These are phyloP conservation scores for Drosophila lini DNA, from an alignment of 1,140 invertebrate species.

Conservation along the genomic window DNA sequence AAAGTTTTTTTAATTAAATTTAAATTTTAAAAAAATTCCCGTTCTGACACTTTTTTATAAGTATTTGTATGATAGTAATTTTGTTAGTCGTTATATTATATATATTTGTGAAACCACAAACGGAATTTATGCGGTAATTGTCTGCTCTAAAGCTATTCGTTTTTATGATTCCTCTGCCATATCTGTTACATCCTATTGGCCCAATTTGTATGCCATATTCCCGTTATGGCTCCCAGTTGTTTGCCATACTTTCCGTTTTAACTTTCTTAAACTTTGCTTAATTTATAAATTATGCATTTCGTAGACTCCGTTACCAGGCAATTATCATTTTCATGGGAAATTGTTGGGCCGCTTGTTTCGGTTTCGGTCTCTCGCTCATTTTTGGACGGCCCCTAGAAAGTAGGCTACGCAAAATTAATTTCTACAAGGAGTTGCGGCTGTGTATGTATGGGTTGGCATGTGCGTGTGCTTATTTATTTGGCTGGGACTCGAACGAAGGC, in stretches of 20 bases:
- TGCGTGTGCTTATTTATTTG: constrained; percentile 65
- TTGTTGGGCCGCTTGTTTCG: constrained; percentile 24
- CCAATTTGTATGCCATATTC: constrained; percentile 20
- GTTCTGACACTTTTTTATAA: too few relatives aligned
- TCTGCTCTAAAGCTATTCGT: neutral
- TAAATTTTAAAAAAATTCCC: too few relatives aligned
- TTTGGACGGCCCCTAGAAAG: constrained; percentile 43
- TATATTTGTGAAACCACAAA: neutral
- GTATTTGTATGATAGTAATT: too few relatives aligned
- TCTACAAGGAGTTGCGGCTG: constrained; percentile 7
- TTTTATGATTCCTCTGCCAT: constrained; percentile 3
- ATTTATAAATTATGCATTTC: constrained; percentile 82
- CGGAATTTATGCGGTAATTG: constrained; percentile 1
- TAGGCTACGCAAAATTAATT: constrained; percentile 69
- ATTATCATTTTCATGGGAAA: constrained; percentile 75
- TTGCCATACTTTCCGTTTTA: constrained; percentile 28
- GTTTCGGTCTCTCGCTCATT: constrained; percentile 23
- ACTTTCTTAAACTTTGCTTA: constrained; percentile 57
- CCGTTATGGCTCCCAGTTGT: constrained; percentile 15
- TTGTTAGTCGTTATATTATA: too few relatives aligned
- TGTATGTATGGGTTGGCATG: constrained; percentile 23
- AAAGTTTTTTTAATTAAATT: too few relatives aligned
- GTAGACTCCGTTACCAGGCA: constrained; percentile 64
- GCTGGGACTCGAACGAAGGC: constrained; percentile 14
- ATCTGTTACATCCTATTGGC: constrained; percentile 20